Base-by-base conservation (phyloP, 1,140 invertebrate species). In the Adelges cooleyi region DNA sequence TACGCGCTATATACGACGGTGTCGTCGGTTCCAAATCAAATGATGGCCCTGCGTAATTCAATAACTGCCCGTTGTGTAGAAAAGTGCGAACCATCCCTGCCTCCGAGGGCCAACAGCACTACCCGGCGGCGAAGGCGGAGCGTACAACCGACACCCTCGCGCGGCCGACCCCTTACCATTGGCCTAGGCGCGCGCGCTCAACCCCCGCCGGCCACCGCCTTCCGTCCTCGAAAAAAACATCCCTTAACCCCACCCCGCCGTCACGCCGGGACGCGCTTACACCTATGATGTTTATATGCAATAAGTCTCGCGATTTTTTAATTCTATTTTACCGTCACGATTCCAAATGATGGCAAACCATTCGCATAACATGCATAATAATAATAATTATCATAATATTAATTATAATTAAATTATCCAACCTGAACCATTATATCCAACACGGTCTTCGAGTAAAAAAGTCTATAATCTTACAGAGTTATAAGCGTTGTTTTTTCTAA, bases 1-100 rank as follows among this genome's bases (percentile, higher is more conserved):
- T 42, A 42, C 40, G 40, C 40, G 56, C 56, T 25, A 62, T 20
- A 46, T 48, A 62, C 56, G 56, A 62, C 42, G 56, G 42, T 62
- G 56, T 62, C 56, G 56, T 62, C 56, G 56, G 56, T 62, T 46
- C 56, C 56, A 62, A 62, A 62, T 62, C 56, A 62, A 62, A 62
- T 62, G 56, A 62, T 46, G 56, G 56, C 56, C 56, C 56, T 13
- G 56, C 56, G 56, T 62, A 62, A 62, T 62, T 62, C 56, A 62
- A 62, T 62, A 62, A 62, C 56, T 33, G 56, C 38, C 56, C 56
- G 25, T 25, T 42, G 42, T 25, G 40, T 48, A 62, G 56, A 62
- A 62, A 62, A 62, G 56, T 62, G 56, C 56, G 56, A 62, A 48
- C 40, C 56, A 48, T 25, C 56, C 56, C 56, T 17, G 17, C 29